Evolutionary conservation across 2,797 vertebrate species (phyloP).

Genomic region (Thaleichthys pacificus): DNA sequence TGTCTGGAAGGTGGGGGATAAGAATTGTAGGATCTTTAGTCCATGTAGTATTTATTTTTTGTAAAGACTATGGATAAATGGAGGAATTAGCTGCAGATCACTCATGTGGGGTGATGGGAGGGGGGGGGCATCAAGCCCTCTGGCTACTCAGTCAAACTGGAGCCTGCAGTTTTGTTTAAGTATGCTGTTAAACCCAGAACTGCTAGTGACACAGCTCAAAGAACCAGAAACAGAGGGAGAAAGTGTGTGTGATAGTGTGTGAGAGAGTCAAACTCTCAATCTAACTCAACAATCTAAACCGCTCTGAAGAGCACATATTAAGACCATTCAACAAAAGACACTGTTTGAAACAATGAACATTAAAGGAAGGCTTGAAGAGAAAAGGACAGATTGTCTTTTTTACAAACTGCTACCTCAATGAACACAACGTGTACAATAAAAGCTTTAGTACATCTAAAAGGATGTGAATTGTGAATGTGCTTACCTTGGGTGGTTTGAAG

Average conservation of each 20-base stretch:
- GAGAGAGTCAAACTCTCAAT: too few relatives aligned
- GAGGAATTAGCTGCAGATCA: constrained; percentile 56
- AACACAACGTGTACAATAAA: not conserved
- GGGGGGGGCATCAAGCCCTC: constrained; percentile 61
- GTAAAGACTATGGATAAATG: constrained; percentile 34
- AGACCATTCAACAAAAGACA: not conserved
- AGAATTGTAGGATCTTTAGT: constrained; percentile 24
- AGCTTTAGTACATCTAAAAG: not conserved
- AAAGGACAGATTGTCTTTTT: not conserved
- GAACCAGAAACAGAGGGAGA: constrained; percentile 16
- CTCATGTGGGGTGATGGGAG: constrained; percentile 34
- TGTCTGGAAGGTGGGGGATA: not conserved
- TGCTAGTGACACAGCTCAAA: constrained; percentile 58
- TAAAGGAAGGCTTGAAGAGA: constrained; percentile 4
- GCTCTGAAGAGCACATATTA: not conserved
- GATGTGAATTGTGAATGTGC: constrained; percentile 1
- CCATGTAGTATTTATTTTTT: constrained; percentile 35
- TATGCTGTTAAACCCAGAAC: constrained; percentile 68
- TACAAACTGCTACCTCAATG: not conserved
- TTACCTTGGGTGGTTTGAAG: constrained; percentile 91
- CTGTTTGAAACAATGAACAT: constrained; percentile 7
- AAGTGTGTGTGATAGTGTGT: not conserved
- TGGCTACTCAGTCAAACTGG: constrained; percentile 56
- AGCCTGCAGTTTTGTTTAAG: constrained; percentile 68
- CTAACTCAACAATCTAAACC: constrained; percentile 34